These are phyloP conservation scores for Burhinus bistriatus DNA, from an alignment of 2,113 vertebrate species.

Conservation along the genomic window DNA sequence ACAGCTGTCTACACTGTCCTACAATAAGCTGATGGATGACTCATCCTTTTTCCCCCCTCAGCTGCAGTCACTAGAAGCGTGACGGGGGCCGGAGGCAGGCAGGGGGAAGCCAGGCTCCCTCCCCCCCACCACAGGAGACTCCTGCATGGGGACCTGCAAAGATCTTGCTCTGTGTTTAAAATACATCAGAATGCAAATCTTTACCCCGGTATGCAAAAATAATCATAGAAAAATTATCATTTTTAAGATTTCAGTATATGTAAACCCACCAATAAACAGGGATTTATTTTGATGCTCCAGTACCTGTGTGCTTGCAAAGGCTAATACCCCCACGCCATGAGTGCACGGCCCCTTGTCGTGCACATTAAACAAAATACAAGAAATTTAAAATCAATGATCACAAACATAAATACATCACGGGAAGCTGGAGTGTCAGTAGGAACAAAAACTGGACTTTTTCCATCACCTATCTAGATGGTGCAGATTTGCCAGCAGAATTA, in stretches of 20 bases:
- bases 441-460: not conserved
- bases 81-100: not conserved
- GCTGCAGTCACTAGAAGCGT: not conserved
- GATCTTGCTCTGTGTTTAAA: not conserved
- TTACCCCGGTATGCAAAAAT: not conserved
- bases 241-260: not conserved
- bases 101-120: not conserved
- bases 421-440: not conserved
- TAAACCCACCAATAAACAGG: not conserved
- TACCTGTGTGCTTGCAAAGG: not conserved
- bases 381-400: not conserved
- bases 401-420: not conserved
- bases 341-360: accelerated
- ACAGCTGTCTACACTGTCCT: slow-evolving; percentile 44
- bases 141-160: not conserved
- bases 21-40: slow-evolving; percentile 59
- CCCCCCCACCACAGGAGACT: not conserved
- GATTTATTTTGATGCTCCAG: not conserved
- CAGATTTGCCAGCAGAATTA: not conserved
- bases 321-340: accelerated
- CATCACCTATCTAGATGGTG: not conserved
- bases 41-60: slow-evolving; percentile 45
- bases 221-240: not conserved
- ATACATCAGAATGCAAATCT: accelerated
- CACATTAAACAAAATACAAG: not conserved